phyloP scores from a whole-genome alignment of 2,888 invertebrate species.

The Eubasilissa splendida region DNA sequence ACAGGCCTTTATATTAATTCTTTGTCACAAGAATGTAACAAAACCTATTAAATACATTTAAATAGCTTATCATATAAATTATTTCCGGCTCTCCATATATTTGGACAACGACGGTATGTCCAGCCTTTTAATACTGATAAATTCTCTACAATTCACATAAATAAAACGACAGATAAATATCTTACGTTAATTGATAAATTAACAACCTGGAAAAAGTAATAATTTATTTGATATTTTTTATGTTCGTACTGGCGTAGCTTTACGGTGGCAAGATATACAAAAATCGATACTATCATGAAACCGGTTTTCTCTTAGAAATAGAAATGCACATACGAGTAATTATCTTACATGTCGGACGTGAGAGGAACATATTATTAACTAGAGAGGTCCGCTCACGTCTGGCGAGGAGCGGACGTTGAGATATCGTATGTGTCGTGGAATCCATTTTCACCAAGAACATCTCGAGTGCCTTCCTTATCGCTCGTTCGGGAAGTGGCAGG shows the following conservation, averaged over 20 bases:
- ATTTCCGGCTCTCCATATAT: slow-evolving; percentile 34
- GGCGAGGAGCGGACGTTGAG: slow-evolving; percentile 30
- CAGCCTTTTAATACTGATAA: slow-evolving; percentile 56
- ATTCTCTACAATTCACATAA: slow-evolving; percentile 52
- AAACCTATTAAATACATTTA: slow-evolving; percentile 16
- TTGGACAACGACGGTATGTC: slow-evolving; percentile 32
- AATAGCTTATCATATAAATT: slow-evolving; percentile 28
- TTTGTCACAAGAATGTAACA: slow-evolving; percentile 11
- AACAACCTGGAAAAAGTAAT: slow-evolving; percentile 53
- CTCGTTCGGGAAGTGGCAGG: slow-evolving; percentile 26
- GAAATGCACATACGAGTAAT: slow-evolving; percentile 21
- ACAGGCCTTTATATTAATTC: slow-evolving; percentile 8
- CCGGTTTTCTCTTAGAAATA: slow-evolving; percentile 49
- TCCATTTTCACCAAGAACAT: slow-evolving; percentile 7
- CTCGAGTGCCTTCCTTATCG: slow-evolving; percentile 22
- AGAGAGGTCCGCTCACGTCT: not conserved
- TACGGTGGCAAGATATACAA: slow-evolving; percentile 47
- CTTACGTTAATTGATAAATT: slow-evolving; percentile 56
- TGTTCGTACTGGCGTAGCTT: slow-evolving; percentile 39
- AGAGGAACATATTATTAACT: not conserved
- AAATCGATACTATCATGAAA: slow-evolving; percentile 46
- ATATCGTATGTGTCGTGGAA: not conserved
- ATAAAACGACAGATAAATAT: slow-evolving; percentile 55
- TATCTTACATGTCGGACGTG: slow-evolving; percentile 17
- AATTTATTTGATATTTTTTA: slow-evolving; percentile 50